These are phyloP conservation scores for Macropus fuliginosus DNA, from an alignment of 2,797 vertebrate genomes.

Conservation along the genomic window DNA sequence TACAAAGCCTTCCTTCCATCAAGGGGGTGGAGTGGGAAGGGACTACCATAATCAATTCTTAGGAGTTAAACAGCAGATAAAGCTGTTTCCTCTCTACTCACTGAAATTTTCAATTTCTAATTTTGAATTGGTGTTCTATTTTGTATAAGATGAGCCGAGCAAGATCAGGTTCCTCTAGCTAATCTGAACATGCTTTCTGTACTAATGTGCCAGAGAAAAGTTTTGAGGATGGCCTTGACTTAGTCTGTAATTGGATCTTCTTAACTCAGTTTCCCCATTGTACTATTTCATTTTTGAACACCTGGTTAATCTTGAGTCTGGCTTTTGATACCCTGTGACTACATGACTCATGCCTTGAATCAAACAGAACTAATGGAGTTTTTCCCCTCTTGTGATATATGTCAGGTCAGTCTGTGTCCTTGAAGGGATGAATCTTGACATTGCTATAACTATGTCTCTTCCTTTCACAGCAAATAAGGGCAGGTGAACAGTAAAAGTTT, in stretches of 20 bases:
- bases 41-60: neutral
- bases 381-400: neutral
- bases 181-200: neutral
- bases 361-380: neutral
- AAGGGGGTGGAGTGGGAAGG: neutral
- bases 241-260: no score
- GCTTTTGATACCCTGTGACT: neutral
- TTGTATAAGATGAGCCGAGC: neutral
- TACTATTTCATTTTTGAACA: no score
- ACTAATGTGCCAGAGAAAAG: no score
- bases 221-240: no score
- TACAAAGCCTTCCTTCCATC: neutral
- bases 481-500: neutral
- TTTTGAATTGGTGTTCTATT: neutral
- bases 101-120: neutral
- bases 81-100: neutral
- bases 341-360: neutral
- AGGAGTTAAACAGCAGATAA: neutral
- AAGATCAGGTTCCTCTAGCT: neutral
- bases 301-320: neutral
- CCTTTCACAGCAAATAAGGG: neutral
- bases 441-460: neutral
- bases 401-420: neutral
- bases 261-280: no score
- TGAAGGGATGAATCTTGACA: neutral